These are phyloP conservation scores for Amorpha juglandis DNA, from an alignment of 2,888 invertebrate genomes.

Conservation along the genomic window DNA sequence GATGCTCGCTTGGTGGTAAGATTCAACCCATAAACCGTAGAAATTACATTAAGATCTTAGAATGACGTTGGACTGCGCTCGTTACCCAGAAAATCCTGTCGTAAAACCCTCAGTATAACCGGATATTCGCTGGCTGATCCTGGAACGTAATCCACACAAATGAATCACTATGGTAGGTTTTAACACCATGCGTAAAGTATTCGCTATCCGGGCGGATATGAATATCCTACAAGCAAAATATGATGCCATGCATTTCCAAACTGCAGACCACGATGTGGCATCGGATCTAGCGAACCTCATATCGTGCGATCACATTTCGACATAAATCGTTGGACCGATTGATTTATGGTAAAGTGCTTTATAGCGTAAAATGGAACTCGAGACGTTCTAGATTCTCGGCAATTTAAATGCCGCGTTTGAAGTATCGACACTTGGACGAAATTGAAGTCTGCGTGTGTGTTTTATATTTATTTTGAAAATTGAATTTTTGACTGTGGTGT, in stretches of 20 bases:
- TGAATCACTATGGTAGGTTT: too few relatives aligned
- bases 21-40: too few relatives aligned
- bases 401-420: constrained; percentile 23
- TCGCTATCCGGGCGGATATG: too few relatives aligned
- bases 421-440: constrained; percentile 22
- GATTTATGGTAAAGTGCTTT: constrained; percentile 22
- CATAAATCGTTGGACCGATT: constrained; percentile 23
- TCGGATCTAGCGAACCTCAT: constrained; percentile 9
- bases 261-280: background rate
- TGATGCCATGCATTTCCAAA: background rate
- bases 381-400: constrained; percentile 22
- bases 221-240: too few relatives aligned
- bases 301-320: constrained; percentile 20
- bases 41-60: too few relatives aligned
- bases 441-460: constrained; percentile 13
- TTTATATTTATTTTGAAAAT: constrained; percentile 7
- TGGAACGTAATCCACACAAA: too few relatives aligned
- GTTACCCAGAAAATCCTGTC: too few relatives aligned
- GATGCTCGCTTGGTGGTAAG: too few relatives aligned
- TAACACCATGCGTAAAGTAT: too few relatives aligned
- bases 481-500: background rate
- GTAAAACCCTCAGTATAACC: too few relatives aligned
- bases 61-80: too few relatives aligned
- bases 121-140: too few relatives aligned
- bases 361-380: constrained; percentile 25